Base-by-base conservation (phyloP, 2,797 vertebrate genomes). In the Enteromius fasciolatus region DNA sequence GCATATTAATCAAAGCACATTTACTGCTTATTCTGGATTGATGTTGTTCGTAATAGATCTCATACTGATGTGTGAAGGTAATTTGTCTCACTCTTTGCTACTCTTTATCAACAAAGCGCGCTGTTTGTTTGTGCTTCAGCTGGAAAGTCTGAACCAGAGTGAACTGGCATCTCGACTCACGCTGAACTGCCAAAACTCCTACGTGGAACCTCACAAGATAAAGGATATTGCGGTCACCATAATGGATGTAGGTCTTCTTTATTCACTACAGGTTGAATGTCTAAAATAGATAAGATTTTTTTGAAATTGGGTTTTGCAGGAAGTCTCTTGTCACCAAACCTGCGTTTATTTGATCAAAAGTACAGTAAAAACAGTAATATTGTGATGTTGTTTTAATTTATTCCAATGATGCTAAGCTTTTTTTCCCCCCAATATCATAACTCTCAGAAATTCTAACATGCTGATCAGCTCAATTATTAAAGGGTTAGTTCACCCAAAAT, bases 111-210 rank as follows among this genome's bases (percentile, higher is more conserved):
- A 83, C 33, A 84, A 28, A 84, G 63, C 50, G 3, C 1, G 15
- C 23, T 82, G 69, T 87, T 83, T 83, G 54, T 80, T 14, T 66
- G 25, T 86, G 77, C 74, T 87, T 75, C 88, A 99, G 98, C 91
- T 99, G 93, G 98, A 99, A 93, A 99, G 92, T 78, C 93, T 99
- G 83, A 96, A 96, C 88, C 98, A 99, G 92, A 97, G 97, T 0
- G 98, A 99, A 84, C 91, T 99, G 0, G 98, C 98, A 59, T 98
- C 98, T 2, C 95, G 98, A 85, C 95, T 99, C 64, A 99, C 98
- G 1, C 94, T 99, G 72, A 99, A 99, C 91, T 99, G 98, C 92
- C 98, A 99, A 88, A 99, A 99, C 92, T 98, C 98, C 0, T 99
- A 99, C 0, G 97, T 99, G 86, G 98, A 99, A 86, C 98, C 98